Evolutionary conservation across 2,113 vertebrate genomes (phyloP).

Genomic region (Mesoclemmys tuberculata): DNA sequence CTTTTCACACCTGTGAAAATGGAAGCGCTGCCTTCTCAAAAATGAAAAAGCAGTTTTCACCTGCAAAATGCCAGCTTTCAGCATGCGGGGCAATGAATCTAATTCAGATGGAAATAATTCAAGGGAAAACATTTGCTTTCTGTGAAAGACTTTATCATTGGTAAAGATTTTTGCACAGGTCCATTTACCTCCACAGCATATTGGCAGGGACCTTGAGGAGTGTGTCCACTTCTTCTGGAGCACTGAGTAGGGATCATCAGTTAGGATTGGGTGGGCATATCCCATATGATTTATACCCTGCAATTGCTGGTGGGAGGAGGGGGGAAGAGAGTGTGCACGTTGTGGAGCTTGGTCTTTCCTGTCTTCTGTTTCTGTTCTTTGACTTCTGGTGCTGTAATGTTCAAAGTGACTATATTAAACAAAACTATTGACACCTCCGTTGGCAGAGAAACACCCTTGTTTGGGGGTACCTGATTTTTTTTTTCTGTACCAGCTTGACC

Average conservation of each 20-base stretch:
- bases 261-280: constrained; percentile 17
- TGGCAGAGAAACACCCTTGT: not conserved
- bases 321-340: not conserved
- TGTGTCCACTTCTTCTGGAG: constrained; percentile 22
- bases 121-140: constrained; percentile 64
- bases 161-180: constrained; percentile 34
- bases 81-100: constrained; percentile 36
- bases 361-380: not conserved
- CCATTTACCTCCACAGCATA: not conserved
- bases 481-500: not conserved
- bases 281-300: not conserved
- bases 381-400: not conserved
- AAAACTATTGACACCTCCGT: constrained; percentile 31
- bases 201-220: constrained; percentile 29
- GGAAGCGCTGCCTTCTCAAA: not conserved
- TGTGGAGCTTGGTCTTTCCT: constrained; percentile 36
- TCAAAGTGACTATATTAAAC: constrained; percentile 7
- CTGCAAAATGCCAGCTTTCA: constrained; percentile 58
- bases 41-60: not conserved
- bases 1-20: constrained; percentile 57
- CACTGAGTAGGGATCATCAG: constrained; percentile 22
- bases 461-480: not conserved
- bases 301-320: not conserved
- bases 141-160: constrained; percentile 19
- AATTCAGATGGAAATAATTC: constrained; percentile 65